Conservation (phyloP, 2,888 invertebrate species). For the Pterobdella sp. region DNA sequence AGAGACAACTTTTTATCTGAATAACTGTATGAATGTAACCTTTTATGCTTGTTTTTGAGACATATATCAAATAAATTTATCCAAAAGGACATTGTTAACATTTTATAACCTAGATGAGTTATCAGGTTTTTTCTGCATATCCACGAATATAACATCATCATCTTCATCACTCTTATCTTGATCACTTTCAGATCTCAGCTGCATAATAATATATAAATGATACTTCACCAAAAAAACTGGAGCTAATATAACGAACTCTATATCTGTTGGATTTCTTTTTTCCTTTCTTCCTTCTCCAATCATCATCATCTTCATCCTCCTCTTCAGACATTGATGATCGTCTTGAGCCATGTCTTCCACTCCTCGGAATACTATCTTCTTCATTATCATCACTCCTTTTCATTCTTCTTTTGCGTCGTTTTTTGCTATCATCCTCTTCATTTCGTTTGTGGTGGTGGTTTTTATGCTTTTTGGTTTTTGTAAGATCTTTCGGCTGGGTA, state of each 20-base stretch:
- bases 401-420: neutral
- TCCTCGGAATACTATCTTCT: no score
- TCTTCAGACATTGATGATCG: neutral
- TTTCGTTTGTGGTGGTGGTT: neutral
- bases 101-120: neutral
- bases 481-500: neutral
- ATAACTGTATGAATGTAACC: no score
- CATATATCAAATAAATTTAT: no score
- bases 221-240: neutral
- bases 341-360: no score
- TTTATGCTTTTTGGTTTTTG: neutral
- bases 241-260: conserved; percentile 3
- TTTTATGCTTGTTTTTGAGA: no score
- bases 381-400: neutral
- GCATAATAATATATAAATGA: neutral
- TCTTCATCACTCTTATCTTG: conserved; percentile 19
- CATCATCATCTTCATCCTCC: conserved; percentile 5
- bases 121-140: conserved; percentile 23
- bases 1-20: no score
- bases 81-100: no score
- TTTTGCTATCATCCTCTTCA: neutral
- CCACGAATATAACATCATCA: conserved; percentile 27
- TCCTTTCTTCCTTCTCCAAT: neutral
- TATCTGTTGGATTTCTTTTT: neutral
- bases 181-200: conserved; percentile 24